Evolutionary conservation across 2,113 vertebrate species (phyloP).

Genomic region (Aepyceros melampus): DNA sequence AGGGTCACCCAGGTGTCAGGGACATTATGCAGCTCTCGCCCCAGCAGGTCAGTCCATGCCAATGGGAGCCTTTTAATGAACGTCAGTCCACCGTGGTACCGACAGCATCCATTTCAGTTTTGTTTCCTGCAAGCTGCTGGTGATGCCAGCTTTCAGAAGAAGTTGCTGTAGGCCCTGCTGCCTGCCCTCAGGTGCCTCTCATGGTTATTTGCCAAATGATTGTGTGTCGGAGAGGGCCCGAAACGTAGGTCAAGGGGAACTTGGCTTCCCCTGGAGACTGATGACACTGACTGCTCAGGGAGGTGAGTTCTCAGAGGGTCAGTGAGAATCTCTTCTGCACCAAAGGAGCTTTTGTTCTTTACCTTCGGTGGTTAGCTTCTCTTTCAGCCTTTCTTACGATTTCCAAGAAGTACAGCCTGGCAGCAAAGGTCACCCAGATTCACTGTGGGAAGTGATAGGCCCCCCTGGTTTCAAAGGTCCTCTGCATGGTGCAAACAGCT

Average conservation of each 20-base stretch:
- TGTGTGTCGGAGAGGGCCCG: background rate
- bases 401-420: background rate
- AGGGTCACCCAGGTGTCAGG: background rate
- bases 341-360: background rate
- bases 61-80: background rate
- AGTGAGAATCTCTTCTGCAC: background rate
- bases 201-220: background rate
- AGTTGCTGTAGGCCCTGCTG: background rate
- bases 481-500: conserved; percentile 26
- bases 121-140: background rate
- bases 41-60: background rate
- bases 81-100: background rate
- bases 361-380: background rate
- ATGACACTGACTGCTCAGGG: background rate
- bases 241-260: background rate
- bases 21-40: background rate
- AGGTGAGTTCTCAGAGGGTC: background rate
- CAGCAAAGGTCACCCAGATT: background rate
- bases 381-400: background rate
- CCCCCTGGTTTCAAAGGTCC: conserved; percentile 29
- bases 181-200: background rate
- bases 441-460: background rate
- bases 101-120: background rate
- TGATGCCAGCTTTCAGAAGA: background rate
- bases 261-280: background rate